A percentile compares a stretch with the other conserved stretches of the same genome.
Conservation (phyloP, 2,113 vertebrate species). For the Morone chrysops region DNA sequence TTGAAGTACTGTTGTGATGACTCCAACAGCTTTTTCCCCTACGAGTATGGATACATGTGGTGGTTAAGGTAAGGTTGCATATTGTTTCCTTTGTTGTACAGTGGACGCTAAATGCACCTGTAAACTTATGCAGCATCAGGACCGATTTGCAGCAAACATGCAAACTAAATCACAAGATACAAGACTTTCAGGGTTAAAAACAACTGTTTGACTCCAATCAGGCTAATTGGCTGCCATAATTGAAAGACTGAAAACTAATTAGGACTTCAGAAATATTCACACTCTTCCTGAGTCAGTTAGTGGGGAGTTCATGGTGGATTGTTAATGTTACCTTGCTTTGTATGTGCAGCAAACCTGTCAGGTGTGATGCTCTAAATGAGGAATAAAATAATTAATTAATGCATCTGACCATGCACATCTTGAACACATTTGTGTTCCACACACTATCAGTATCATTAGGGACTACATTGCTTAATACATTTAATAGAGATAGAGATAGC, state of each 20-base stretch:
- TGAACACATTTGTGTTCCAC: too few species aligned
- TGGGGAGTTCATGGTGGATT: too few species aligned
- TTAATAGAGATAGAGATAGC: too few species aligned
- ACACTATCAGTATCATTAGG: too few species aligned
- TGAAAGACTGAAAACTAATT: background rate
- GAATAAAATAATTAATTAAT: too few species aligned
- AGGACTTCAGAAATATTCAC: background rate
- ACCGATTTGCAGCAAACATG: background rate
- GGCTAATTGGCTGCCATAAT: background rate
- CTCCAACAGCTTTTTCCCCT: constrained; percentile 92
- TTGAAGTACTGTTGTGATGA: constrained; percentile 94
- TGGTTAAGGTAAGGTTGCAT: constrained; percentile 88
- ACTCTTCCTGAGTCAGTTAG: background rate
- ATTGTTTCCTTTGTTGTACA: rapidly evolving
- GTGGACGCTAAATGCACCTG: background rate
- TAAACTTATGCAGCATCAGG: background rate
- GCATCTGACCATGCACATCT: too few species aligned
- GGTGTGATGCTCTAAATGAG: too few species aligned
- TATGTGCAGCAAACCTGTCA: too few species aligned
- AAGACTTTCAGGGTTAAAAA: too few species aligned
- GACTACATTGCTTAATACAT: too few species aligned
- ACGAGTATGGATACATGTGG: constrained; percentile 94
- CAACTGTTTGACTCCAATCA: background rate
- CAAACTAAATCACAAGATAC: too few species aligned
- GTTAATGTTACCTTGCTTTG: too few species aligned